phyloP scores from a whole-genome alignment of 2,113 vertebrate genomes.

The Eublepharis macularius region DNA sequence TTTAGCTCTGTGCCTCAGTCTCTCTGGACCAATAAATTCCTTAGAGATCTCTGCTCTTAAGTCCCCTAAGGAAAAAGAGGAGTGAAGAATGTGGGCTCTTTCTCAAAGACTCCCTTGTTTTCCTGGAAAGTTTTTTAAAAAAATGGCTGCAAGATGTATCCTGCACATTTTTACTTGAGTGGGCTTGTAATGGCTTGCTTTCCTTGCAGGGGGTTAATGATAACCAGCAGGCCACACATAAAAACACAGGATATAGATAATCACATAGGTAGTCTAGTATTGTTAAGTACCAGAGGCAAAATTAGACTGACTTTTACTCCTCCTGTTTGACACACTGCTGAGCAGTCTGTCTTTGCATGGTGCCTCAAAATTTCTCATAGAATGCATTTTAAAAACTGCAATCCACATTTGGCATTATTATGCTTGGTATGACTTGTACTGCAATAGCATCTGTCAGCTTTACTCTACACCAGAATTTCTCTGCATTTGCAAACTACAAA shows the following conservation, averaged over 20 bases:
- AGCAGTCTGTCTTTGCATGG: neutral
- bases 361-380: neutral
- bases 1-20: conserved; percentile 28
- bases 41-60: conserved; percentile 57
- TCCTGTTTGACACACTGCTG: neutral
- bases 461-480: neutral
- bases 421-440: neutral
- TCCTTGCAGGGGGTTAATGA: conserved; percentile 50
- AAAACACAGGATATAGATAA: conserved; percentile 17
- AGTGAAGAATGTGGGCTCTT: conserved; percentile 54
- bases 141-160: conserved; percentile 61
- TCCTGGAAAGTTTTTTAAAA: conserved; percentile 43
- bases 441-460: neutral
- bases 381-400: neutral
- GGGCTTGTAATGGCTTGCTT: conserved; percentile 38
- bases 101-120: conserved; percentile 62
- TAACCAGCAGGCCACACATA: conserved; percentile 44
- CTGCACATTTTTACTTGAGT: conserved; percentile 55
- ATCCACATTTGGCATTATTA: neutral
- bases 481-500: neutral
- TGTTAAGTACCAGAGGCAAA: neutral
- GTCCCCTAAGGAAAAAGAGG: conserved; percentile 49
- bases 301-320: neutral
- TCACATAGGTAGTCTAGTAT: neutral
- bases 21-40: conserved; percentile 59